phyloP scores from a whole-genome alignment of 1,140 invertebrate genomes.

The Scaptomyza graminum region DNA sequence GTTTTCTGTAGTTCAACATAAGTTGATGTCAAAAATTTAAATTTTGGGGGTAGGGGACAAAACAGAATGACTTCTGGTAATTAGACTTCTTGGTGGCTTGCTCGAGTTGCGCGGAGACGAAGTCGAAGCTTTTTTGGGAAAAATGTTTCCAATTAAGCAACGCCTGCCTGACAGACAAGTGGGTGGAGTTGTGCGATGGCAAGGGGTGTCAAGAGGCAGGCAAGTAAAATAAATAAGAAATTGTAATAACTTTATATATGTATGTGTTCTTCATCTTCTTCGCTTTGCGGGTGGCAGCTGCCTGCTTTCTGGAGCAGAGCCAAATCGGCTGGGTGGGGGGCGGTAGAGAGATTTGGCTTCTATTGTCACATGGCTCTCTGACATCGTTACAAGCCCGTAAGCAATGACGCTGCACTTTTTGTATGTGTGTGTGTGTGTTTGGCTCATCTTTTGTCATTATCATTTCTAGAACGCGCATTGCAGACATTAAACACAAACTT shows the following conservation, averaged over 20 bases:
- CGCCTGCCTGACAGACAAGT: constrained; percentile 10
- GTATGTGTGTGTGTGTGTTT: too few relatives aligned
- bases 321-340: background rate
- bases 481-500: constrained; percentile 70
- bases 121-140: constrained; percentile 44
- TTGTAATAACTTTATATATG: constrained; percentile 74
- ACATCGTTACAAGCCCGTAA: constrained; percentile 30
- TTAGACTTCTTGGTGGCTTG: constrained; percentile 75
- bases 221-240: constrained; percentile 70
- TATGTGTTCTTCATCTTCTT: constrained; percentile 15
- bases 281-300: constrained; percentile 12
- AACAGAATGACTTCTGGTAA: constrained; percentile 76
- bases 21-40: constrained; percentile 81
- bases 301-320: constrained; percentile 73
- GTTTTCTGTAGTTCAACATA: constrained; percentile 70
- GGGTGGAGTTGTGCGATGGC: background rate
- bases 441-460: constrained; percentile 63
- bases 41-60: constrained; percentile 27
- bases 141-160: constrained; percentile 75
- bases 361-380: constrained; percentile 40
- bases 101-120: constrained; percentile 29
- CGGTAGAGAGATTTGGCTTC: background rate
- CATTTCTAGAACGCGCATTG: constrained; percentile 70
- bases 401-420: constrained; percentile 48
- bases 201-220: background rate